A percentile compares a stretch with the other conserved stretches of the same genome.
phyloP scores from a whole-genome alignment of 92 coral and sea anemone species.

The Epizoanthus rinbou region DNA sequence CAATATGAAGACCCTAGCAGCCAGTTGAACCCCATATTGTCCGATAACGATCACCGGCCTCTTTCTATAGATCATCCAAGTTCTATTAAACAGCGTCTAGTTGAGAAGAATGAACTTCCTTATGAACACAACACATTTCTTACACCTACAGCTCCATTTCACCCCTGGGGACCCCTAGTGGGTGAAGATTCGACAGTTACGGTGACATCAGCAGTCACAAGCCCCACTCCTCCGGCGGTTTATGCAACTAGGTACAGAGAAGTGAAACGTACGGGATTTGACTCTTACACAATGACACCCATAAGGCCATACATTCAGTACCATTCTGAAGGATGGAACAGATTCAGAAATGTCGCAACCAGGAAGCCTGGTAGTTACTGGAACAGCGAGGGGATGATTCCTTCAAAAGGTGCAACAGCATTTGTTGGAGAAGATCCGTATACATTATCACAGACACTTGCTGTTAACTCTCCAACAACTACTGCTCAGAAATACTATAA shows the following conservation, averaged over 20 bases:
- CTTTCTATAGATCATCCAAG: neutral
- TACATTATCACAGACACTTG: neutral
- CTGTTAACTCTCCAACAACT: neutral
- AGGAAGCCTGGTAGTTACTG: neutral
- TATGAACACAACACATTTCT: neutral
- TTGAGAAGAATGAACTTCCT: neutral
- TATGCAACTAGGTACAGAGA: neutral
- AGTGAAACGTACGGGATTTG: neutral
- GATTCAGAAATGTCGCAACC: neutral
- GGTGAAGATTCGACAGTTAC: constrained; percentile 12
- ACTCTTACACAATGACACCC: neutral
- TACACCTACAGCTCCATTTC: constrained; percentile 13
- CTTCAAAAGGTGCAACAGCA: constrained; percentile 5
- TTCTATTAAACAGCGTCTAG: neutral
- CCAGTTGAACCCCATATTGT: neutral
- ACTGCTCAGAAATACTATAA: constrained; percentile 21
- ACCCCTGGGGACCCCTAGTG: constrained; percentile 18
- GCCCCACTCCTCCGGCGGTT: neutral
- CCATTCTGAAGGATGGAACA: neutral
- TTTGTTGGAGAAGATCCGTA: constrained; percentile 17
- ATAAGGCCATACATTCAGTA: constrained; percentile 1
- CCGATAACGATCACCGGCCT: constrained; percentile 6
- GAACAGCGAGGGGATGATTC: constrained; percentile 18
- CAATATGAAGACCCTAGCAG: neutral
- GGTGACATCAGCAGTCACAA: neutral